These are phyloP conservation scores for Calephelis perditalis DNA, from an alignment of 2,888 invertebrate species.

Conservation along the genomic window DNA sequence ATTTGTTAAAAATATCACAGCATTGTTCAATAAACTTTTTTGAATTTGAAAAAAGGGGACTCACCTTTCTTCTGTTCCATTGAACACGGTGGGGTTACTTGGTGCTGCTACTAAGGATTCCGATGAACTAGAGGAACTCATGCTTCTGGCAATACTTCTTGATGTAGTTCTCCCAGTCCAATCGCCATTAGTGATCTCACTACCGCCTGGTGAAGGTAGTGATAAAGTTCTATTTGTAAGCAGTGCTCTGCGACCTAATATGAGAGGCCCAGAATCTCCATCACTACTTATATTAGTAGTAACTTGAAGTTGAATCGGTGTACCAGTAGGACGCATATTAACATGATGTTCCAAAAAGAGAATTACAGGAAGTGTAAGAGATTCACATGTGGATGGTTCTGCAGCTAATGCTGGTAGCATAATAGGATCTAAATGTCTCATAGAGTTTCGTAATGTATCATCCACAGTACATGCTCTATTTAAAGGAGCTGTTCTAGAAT, in stretches of 20 bases:
- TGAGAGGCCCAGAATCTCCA: conserved; percentile 61
- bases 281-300: conserved; percentile 65
- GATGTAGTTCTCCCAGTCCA: conserved; percentile 61
- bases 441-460: conserved; percentile 61
- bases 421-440: conserved; percentile 68
- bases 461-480: conserved; percentile 54
- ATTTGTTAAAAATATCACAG: too few relatives aligned
- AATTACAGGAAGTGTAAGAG: conserved; percentile 66
- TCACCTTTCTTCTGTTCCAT: conserved; percentile 62
- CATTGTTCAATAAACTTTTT: too few relatives aligned
- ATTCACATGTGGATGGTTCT: conserved; percentile 51
- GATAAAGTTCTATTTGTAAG: conserved; percentile 66
- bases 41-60: conserved; percentile 32
- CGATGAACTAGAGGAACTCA: conserved; percentile 59
- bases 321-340: conserved; percentile 66
- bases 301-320: conserved; percentile 68
- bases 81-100: conserved; percentile 41
- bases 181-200: conserved; percentile 56
- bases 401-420: conserved; percentile 57
- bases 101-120: conserved; percentile 54
- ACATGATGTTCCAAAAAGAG: conserved; percentile 67
- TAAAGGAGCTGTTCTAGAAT: conserved; percentile 41
- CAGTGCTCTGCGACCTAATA: conserved; percentile 61
- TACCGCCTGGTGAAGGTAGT: conserved; percentile 63
- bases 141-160: conserved; percentile 55